Conservation (phyloP, 2,113 vertebrate genomes). For the Periophthalmus modestus region DNA sequence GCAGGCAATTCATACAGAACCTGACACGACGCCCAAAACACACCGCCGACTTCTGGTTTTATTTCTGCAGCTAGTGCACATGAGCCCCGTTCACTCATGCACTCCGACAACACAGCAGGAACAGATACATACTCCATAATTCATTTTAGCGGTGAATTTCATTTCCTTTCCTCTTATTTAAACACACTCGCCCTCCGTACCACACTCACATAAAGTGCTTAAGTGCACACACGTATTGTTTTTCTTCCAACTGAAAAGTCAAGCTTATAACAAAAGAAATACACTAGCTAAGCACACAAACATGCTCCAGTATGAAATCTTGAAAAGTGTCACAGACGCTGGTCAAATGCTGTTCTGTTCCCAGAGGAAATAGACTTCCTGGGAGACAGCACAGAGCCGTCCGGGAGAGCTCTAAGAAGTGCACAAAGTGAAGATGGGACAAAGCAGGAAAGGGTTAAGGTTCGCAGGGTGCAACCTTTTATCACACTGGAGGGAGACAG, state of each 20-base stretch:
- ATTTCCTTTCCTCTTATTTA: constrained; percentile 63
- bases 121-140: constrained; percentile 74
- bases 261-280: constrained; percentile 61
- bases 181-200: constrained; percentile 48
- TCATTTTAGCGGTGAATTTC: constrained; percentile 71
- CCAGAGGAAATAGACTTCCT: constrained; percentile 70
- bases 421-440: constrained; percentile 49
- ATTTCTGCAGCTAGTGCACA: constrained; percentile 66
- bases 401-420: constrained; percentile 50
- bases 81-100: constrained; percentile 61
- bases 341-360: constrained; percentile 74
- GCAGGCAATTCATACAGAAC: constrained; percentile 74
- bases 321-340: constrained; percentile 72
- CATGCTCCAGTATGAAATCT: constrained; percentile 63
- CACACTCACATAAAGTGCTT: constrained; percentile 64
- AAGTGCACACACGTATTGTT: constrained; percentile 53
- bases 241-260: constrained; percentile 53
- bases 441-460: constrained; percentile 71
- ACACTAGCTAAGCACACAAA: constrained; percentile 66
- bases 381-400: constrained; percentile 40
- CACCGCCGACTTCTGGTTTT: constrained; percentile 62
- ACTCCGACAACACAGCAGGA: constrained; percentile 64
- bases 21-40: constrained; percentile 67
- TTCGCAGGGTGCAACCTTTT: constrained; percentile 69
- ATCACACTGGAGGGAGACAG: constrained; percentile 74